Evolutionary conservation across 2,113 vertebrate genomes (phyloP).

Genomic region (Phalacrocorax pelagicus): DNA sequence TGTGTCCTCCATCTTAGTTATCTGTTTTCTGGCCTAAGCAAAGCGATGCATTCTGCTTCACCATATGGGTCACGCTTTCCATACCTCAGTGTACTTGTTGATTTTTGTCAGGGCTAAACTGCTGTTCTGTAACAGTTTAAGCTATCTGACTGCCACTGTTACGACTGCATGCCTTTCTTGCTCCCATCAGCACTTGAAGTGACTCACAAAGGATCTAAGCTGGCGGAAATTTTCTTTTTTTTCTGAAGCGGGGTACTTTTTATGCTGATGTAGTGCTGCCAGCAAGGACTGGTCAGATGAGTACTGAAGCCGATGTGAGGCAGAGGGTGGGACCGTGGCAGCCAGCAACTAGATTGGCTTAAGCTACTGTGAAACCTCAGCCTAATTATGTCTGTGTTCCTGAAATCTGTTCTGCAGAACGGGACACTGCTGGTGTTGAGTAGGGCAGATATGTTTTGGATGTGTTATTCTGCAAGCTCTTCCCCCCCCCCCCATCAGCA

Average conservation of each 20-base stretch:
- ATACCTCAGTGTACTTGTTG: neutral
- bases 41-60: accelerated
- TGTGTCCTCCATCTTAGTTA: neutral
- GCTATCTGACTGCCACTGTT: neutral
- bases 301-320: neutral
- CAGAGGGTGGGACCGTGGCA: neutral
- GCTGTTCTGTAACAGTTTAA: neutral
- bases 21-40: neutral
- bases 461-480: neutral
- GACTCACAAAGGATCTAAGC: constrained; percentile 25
- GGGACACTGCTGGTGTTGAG: neutral
- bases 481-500: neutral
- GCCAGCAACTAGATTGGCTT: neutral
- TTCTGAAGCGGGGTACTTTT: neutral
- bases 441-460: neutral
- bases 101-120: constrained; percentile 1
- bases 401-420: neutral
- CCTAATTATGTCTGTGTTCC: neutral
- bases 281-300: neutral
- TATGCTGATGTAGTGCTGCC: neutral
- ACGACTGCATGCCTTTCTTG: neutral
- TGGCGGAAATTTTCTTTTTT: neutral
- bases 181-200: neutral
- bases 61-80: neutral
- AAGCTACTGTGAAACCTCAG: constrained; percentile 6